Evolutionary conservation across 2,888 invertebrate species (phyloP).

Genomic region (Oscheius sp.): DNA sequence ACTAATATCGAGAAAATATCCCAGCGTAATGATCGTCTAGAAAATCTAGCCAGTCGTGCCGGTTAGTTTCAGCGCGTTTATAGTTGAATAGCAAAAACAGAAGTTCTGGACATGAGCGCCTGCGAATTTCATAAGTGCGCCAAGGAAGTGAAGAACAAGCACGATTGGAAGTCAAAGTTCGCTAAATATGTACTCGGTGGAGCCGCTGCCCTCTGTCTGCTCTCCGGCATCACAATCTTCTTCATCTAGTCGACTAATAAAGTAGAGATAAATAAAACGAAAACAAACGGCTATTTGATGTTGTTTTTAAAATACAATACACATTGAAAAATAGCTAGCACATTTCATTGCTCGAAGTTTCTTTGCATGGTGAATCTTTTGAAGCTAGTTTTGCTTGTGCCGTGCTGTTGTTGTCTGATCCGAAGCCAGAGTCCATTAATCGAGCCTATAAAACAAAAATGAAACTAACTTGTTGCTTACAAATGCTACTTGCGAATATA

Average conservation of each 20-base stretch:
- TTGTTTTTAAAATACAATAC: no score
- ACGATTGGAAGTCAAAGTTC: conserved; percentile 8
- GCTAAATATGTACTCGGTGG: neutral
- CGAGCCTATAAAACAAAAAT: neutral
- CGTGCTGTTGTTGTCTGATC: no score
- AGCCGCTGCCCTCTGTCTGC: neutral
- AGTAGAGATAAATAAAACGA: no score
- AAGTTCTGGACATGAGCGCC: conserved; percentile 12
- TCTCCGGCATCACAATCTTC: neutral
- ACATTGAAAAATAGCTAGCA: no score
- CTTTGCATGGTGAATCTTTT: no score
- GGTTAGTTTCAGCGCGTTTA: neutral
- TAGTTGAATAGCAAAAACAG: neutral
- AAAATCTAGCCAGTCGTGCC: conserved; percentile 11
- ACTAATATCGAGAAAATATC: conserved; percentile 18
- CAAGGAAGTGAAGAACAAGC: neutral
- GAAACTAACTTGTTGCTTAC: neutral
- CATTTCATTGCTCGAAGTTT: no score
- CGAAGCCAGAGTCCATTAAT: no score
- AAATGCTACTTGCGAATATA: neutral
- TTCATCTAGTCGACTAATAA: no score
- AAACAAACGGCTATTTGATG: no score
- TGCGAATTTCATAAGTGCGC: conserved; percentile 3
- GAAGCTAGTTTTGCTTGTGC: no score
- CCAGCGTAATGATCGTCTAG: conserved; percentile 9